Evolutionary conservation across 2,797 vertebrate species (phyloP).

Genomic region (Halcyon leucocephala): DNA sequence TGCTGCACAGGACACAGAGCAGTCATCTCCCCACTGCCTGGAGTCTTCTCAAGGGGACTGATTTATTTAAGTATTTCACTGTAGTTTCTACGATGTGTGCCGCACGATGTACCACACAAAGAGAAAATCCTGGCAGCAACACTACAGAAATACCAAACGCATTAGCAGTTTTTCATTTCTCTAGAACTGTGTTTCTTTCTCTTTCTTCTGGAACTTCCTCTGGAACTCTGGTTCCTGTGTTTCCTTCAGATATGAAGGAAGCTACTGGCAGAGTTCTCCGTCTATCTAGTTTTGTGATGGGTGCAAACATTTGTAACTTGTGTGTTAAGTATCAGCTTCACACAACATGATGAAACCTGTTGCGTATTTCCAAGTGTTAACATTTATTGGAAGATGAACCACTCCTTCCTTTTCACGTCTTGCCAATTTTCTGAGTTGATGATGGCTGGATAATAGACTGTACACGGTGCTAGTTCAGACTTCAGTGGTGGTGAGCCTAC

Average conservation of each 20-base stretch:
- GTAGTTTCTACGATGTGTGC: neutral
- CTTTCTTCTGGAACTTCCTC: neutral
- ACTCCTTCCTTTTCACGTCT: neutral
- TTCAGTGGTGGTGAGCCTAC: neutral
- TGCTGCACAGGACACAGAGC: neutral
- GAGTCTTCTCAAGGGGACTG: neutral
- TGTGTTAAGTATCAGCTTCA: neutral
- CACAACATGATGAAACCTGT: neutral
- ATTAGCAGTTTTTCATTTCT: neutral
- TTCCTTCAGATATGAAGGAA: neutral
- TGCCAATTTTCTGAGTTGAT: neutral
- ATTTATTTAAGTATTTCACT: neutral
- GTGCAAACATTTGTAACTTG: neutral
- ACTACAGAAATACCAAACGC: neutral
- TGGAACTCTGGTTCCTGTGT: neutral
- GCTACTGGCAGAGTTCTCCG: neutral
- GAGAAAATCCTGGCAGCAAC: neutral
- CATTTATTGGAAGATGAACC: neutral
- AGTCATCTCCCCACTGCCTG: neutral
- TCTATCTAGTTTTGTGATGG: rapidly evolving
- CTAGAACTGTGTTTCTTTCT: too few species aligned
- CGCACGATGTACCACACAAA: rapidly evolving
- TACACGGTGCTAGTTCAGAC: neutral
- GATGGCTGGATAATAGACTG: neutral
- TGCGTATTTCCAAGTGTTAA: neutral